Conservation (phyloP, 2,113 vertebrate species). For the Hemibagrus wyckioides region DNA sequence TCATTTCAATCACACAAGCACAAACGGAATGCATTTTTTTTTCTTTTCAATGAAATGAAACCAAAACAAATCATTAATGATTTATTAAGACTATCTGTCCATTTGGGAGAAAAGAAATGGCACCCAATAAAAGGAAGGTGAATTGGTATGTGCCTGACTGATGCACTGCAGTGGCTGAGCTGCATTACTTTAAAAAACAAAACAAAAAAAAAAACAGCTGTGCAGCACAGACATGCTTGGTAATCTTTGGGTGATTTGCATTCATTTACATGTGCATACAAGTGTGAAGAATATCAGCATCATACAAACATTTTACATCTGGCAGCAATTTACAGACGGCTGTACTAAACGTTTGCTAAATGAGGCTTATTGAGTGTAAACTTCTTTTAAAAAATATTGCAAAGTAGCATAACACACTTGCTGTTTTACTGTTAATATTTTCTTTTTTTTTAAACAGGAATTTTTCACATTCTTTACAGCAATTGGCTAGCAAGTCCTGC, state of each 20-base stretch:
- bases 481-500: conserved; percentile 11
- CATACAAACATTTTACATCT: background rate
- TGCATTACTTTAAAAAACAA: background rate
- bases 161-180: background rate
- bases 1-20: too few species aligned
- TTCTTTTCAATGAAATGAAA: background rate
- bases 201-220: too few species aligned
- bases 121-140: background rate
- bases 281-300: background rate
- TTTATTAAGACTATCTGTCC: background rate
- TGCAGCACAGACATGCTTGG: background rate
- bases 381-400: background rate
- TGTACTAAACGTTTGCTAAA: background rate
- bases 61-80: background rate
- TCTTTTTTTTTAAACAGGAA: conserved; percentile 5
- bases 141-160: background rate
- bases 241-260: background rate
- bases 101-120: too few species aligned
- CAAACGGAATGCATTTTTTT: too few species aligned
- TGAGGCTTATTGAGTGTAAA: background rate
- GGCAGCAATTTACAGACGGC: background rate
- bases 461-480: conserved; percentile 7
- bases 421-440: background rate
- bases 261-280: background rate
- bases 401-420: conserved; percentile 22